These are phyloP conservation scores for Mastacembelus armatus DNA, from an alignment of 2,797 vertebrate genomes.

Conservation along the genomic window DNA sequence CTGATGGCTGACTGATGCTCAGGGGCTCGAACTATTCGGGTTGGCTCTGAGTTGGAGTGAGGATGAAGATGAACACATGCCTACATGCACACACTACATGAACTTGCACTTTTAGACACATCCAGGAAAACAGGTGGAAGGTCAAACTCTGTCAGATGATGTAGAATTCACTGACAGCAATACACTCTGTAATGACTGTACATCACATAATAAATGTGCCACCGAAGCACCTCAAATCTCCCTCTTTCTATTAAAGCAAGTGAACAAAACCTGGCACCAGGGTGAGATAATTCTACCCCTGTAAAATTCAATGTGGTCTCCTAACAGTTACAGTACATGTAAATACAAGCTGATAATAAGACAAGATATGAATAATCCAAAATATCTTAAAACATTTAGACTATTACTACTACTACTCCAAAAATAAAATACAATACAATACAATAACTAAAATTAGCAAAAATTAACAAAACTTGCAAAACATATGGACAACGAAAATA, in stretches of 20 bases:
- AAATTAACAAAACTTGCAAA: too few relatives aligned
- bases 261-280: not conserved
- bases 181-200: not conserved
- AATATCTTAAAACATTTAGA: too few relatives aligned
- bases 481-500: too few relatives aligned
- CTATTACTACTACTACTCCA: too few relatives aligned
- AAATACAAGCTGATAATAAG: too few relatives aligned
- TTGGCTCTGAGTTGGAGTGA: constrained; percentile 83
- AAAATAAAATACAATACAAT: too few relatives aligned
- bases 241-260: not conserved
- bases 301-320: too few relatives aligned
- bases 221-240: not conserved
- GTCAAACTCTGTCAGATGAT: not conserved
- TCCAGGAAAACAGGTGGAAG: not conserved
- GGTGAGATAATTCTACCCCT: not conserved
- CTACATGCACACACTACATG: constrained; percentile 8
- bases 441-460: too few relatives aligned
- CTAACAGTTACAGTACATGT: too few relatives aligned
- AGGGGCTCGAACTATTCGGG: constrained; percentile 89
- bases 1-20: constrained; percentile 85
- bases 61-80: constrained; percentile 17
- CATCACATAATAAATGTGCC: not conserved
- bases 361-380: too few relatives aligned
- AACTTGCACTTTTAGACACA: not conserved
- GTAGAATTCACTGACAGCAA: not conserved